phyloP scores from a whole-genome alignment of 2,797 vertebrate species.

The Miichthys miiuy region DNA sequence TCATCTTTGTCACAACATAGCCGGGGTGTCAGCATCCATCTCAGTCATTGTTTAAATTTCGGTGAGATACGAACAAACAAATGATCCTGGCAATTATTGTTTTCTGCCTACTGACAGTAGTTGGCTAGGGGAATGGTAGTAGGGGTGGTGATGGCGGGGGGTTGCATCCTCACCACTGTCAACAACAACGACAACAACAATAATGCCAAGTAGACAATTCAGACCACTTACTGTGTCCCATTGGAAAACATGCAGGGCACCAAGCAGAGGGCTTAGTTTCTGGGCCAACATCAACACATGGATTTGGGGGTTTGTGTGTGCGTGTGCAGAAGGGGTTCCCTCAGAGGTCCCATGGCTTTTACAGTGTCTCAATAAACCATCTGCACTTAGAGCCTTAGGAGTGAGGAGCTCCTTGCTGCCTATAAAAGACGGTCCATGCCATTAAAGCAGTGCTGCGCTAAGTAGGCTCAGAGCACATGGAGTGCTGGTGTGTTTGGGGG shows the following conservation, averaged over 20 bases:
- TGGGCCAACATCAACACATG: slow-evolving; percentile 41
- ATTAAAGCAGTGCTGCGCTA: slow-evolving; percentile 70
- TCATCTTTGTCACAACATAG: slow-evolving; percentile 72
- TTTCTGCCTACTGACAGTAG: slow-evolving; percentile 17
- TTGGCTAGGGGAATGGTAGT: background rate
- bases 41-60: slow-evolving; percentile 61
- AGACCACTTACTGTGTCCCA: slow-evolving; percentile 21
- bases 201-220: slow-evolving; percentile 30
- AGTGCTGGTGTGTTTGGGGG: background rate
- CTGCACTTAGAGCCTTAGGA: slow-evolving; percentile 67
- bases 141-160: background rate
- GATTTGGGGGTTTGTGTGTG: slow-evolving; percentile 30
- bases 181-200: background rate
- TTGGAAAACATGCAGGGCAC: slow-evolving; percentile 11
- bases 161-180: background rate
- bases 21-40: slow-evolving; percentile 60
- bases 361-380: slow-evolving; percentile 74
- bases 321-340: slow-evolving; percentile 38
- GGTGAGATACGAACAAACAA: slow-evolving; percentile 58
- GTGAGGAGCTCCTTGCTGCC: slow-evolving; percentile 65
- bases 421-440: slow-evolving; percentile 66
- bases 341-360: slow-evolving; percentile 69
- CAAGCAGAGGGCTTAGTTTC: slow-evolving; percentile 13
- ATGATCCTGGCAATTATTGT: slow-evolving; percentile 59
- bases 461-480: slow-evolving; percentile 59